Percentiles rank a stretch among this genome's conserved stretches.
Evolutionary conservation across 2,113 vertebrate genomes (phyloP).

Genomic region (Atractosteus spatula): DNA sequence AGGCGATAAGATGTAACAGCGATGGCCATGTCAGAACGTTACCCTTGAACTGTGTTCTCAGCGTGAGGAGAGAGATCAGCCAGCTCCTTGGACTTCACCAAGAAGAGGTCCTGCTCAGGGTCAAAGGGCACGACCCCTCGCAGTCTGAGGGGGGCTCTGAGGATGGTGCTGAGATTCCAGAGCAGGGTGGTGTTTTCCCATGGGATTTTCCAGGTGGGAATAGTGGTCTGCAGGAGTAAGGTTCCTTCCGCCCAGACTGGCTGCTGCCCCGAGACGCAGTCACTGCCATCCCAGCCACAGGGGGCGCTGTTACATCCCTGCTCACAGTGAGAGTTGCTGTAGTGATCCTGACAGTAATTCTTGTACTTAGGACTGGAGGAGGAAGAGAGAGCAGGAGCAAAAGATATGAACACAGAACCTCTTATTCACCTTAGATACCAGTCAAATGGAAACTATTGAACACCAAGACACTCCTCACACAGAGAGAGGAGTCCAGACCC

Average conservation of each 20-base stretch:
- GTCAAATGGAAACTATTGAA: neutral
- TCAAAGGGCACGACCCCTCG: constrained; percentile 48
- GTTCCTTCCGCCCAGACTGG: constrained; percentile 60
- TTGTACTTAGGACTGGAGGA: constrained; percentile 66
- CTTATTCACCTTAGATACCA: no score
- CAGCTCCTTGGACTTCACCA: constrained; percentile 48
- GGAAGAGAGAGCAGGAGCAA: neutral
- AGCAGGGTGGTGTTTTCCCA: constrained; percentile 58
- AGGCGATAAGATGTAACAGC: no score
- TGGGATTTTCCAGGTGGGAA: constrained; percentile 46
- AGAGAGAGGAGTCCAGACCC: no score
- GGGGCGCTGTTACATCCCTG: constrained; percentile 68
- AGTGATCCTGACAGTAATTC: constrained; percentile 77
- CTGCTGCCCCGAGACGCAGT: constrained; percentile 60
- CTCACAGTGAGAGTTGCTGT: constrained; percentile 76
- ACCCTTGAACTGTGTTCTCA: neutral
- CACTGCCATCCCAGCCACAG: constrained; percentile 87
- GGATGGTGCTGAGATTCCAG: constrained; percentile 67
- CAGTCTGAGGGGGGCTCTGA: constrained; percentile 69
- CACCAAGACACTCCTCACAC: neutral
- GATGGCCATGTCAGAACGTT: no score
- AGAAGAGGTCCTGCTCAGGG: constrained; percentile 40
- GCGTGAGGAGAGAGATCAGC: constrained; percentile 41
- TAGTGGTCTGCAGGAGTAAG: constrained; percentile 59
- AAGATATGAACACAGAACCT: neutral